These are phyloP conservation scores for Myotis brandtii DNA, from an alignment of 2,113 vertebrate genomes.

Conservation along the genomic window DNA sequence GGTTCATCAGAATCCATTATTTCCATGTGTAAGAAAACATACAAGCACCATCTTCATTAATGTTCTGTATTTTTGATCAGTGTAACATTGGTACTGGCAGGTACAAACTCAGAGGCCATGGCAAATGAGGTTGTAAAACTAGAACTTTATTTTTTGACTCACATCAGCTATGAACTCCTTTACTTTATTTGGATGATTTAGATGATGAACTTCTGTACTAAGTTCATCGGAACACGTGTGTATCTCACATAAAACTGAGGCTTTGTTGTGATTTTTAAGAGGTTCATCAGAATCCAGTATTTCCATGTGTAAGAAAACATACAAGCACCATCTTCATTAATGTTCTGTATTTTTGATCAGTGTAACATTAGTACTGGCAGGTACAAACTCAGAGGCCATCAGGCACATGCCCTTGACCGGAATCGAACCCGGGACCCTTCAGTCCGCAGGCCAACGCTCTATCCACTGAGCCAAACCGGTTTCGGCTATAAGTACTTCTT, in stretches of 20 bases:
- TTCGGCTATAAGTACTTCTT: conserved; percentile 86
- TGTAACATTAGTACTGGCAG: neutral
- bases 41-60: neutral
- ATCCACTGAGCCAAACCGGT: too few relatives aligned
- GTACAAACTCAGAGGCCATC: neutral
- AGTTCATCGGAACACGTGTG: neutral
- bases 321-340: neutral
- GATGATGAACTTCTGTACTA: neutral
- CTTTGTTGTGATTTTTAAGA: conserved; percentile 13
- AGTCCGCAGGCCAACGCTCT: too few relatives aligned
- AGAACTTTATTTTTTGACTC: neutral
- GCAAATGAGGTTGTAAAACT: neutral
- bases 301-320: neutral
- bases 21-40: neutral
- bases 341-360: neutral
- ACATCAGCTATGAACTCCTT: neutral
- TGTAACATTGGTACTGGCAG: neutral
- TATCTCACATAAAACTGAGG: neutral
- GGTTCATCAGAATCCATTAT: neutral
- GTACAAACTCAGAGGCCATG: neutral
- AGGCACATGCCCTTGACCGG: too few relatives aligned
- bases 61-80: neutral
- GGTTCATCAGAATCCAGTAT: neutral
- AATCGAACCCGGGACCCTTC: too few relatives aligned
- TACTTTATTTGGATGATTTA: conserved; percentile 57